Conservation (phyloP, 2,888 invertebrate genomes). For the Lissocephala sabroskyi region DNA sequence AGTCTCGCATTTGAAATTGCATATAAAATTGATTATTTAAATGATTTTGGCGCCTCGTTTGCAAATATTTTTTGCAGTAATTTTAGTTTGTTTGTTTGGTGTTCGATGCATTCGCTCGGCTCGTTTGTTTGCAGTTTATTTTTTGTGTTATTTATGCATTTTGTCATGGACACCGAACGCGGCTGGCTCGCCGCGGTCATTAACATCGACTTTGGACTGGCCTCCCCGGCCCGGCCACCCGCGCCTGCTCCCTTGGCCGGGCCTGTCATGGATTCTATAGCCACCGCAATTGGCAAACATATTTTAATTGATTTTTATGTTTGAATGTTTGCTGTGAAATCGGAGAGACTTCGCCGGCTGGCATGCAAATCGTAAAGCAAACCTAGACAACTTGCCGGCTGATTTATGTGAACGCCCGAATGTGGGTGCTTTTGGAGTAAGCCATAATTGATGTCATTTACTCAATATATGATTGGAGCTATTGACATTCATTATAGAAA, state of each 20-base stretch:
- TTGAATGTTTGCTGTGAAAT: constrained; percentile 50
- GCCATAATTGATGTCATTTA: constrained; percentile 12
- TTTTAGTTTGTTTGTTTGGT: constrained; percentile 21
- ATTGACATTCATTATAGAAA: neutral
- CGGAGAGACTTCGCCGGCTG: constrained; percentile 5
- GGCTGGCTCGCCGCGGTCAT: constrained; percentile 34
- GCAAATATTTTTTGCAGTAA: constrained; percentile 9
- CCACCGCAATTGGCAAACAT: constrained; percentile 30
- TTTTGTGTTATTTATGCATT: constrained; percentile 52
- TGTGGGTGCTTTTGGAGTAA: too few relatives aligned
- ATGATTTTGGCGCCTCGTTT: constrained; percentile 26
- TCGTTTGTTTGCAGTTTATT: constrained; percentile 4
- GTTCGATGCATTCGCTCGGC: constrained; percentile 1
- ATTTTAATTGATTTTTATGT: constrained; percentile 53
- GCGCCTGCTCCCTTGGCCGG: too few relatives aligned
- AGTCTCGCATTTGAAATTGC: constrained; percentile 4
- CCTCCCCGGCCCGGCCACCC: neutral
- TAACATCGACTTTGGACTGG: constrained; percentile 24
- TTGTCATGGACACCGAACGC: constrained; percentile 50
- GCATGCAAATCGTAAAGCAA: neutral
- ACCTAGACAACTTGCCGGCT: neutral
- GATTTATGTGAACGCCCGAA: neutral
- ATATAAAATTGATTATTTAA: constrained; percentile 27
- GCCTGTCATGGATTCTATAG: neutral
- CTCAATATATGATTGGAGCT: neutral